A percentile compares a stretch with the other conserved stretches of the same genome.
phyloP scores from a whole-genome alignment of 2,888 invertebrate species.

The Panopea generosa region DNA sequence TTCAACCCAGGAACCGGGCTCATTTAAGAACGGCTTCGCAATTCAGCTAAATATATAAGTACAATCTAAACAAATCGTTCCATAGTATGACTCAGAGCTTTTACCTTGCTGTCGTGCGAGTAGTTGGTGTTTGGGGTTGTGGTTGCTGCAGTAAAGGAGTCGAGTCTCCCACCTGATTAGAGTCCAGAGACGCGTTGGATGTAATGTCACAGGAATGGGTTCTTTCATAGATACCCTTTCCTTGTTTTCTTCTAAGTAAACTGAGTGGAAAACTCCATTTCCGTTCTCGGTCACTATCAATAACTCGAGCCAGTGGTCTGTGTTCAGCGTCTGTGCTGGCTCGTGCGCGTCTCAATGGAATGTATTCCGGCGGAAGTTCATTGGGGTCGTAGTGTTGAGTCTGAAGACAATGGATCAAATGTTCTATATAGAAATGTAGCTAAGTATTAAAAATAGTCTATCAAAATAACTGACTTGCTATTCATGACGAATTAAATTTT shows the following conservation, averaged over 20 bases:
- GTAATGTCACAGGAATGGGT: constrained; percentile 2
- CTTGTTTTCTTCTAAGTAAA: constrained; percentile 32
- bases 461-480: no score
- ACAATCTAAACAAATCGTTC: no score
- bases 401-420: not conserved
- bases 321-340: constrained; percentile 40
- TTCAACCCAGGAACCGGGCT: no score
- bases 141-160: not conserved
- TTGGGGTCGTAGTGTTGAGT: not conserved
- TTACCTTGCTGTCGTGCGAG: no score
- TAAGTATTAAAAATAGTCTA: no score
- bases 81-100: no score
- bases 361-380: constrained; percentile 61
- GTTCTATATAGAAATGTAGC: no score
- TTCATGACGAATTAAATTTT: no score
- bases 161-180: not conserved
- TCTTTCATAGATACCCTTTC: constrained; percentile 7
- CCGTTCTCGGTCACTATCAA: constrained; percentile 51
- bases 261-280: constrained; percentile 67
- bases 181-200: constrained; percentile 26
- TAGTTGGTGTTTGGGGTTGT: not conserved
- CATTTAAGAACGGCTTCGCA: no score
- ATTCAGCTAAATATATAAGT: no score
- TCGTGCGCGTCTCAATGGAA: constrained; percentile 60
- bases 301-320: constrained; percentile 33